Percentiles rank a stretch among this genome's conserved stretches.
phyloP scores from a whole-genome alignment of 2,113 vertebrate genomes.

The Caretta caretta region DNA sequence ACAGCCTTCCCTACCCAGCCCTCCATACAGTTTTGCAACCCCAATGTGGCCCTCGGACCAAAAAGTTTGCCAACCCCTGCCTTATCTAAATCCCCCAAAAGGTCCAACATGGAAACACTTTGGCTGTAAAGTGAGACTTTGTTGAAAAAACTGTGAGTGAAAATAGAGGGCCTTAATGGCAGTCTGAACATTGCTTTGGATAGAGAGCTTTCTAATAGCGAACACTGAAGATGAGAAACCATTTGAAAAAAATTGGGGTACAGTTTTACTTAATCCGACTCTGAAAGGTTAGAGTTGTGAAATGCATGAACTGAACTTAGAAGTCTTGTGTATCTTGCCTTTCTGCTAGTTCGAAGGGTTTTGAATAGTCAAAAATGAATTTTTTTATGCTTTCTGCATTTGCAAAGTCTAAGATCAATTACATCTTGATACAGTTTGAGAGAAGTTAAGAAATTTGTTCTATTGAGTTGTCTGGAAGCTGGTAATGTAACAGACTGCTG shows the following conservation, averaged over 20 bases:
- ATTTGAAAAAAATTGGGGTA: neutral
- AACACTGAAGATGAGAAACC: neutral
- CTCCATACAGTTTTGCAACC: too few species aligned
- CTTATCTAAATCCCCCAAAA: neutral
- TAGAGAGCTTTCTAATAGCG: neutral
- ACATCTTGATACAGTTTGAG: neutral
- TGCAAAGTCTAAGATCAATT: neutral
- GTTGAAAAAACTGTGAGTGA: neutral
- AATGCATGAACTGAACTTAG: neutral
- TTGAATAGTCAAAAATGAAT: neutral
- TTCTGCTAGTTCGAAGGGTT: neutral
- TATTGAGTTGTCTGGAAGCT: conserved; percentile 2
- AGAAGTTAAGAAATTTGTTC: neutral
- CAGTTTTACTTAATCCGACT: neutral
- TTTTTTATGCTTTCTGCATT: neutral
- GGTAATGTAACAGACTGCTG: neutral
- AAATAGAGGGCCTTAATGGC: neutral
- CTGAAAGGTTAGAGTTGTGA: neutral
- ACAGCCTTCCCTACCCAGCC: too few species aligned
- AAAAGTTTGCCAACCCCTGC: too few species aligned
- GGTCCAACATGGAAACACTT: neutral
- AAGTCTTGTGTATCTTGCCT: neutral
- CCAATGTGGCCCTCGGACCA: too few species aligned
- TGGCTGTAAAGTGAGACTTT: neutral
- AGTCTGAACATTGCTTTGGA: neutral